Conservation (phyloP, 2,113 vertebrate genomes). For the Burhinus bistriatus region DNA sequence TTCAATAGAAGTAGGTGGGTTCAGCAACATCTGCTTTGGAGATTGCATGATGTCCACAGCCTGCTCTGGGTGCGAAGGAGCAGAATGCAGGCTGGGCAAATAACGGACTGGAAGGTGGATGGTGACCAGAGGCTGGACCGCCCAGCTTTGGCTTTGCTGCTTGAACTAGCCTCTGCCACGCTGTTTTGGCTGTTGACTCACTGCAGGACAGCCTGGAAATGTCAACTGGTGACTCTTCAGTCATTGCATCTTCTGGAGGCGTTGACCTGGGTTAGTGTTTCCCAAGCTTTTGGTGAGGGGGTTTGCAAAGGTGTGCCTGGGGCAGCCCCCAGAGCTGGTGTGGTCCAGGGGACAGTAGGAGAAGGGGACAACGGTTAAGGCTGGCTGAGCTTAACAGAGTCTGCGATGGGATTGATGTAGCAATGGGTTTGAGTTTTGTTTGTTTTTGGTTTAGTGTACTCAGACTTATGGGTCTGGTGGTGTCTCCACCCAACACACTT, state of each 20-base stretch:
- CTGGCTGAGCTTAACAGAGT: not conserved
- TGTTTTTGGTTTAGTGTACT: not conserved
- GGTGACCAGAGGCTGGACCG: not conserved
- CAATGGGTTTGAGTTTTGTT: not conserved
- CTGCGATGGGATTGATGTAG: accelerated
- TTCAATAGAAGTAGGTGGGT: not conserved
- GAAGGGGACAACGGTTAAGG: not conserved
- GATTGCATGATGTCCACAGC: not conserved
- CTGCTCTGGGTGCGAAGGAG: accelerated
- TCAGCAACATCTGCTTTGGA: not conserved
- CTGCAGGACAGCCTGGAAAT: not conserved
- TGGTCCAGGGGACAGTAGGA: not conserved
- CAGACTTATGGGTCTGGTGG: not conserved
- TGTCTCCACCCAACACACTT: not conserved
- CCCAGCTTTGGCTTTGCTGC: accelerated
- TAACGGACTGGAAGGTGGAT: not conserved
- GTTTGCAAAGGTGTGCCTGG: not conserved
- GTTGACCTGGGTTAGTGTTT: not conserved
- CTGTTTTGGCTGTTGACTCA: accelerated
- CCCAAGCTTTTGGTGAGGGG: not conserved
- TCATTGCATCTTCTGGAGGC: not conserved
- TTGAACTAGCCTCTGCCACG: accelerated
- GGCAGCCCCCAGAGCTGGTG: accelerated
- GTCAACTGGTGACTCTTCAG: not conserved
- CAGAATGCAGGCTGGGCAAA: accelerated